These are phyloP conservation scores for Perccottus glenii DNA, from an alignment of 2,113 vertebrate species.

Conservation along the genomic window DNA sequence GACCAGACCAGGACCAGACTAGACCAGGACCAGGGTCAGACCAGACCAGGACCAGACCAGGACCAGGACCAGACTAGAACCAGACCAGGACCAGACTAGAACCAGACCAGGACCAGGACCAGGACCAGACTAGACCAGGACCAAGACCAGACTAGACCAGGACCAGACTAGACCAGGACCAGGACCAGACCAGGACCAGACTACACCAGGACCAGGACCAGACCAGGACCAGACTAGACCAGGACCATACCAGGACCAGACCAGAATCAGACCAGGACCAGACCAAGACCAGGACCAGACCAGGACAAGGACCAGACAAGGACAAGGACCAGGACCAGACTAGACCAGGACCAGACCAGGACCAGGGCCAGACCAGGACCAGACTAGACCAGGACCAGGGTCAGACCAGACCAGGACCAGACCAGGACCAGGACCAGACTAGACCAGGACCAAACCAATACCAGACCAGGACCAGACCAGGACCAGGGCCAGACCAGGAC, in stretches of 20 bases:
- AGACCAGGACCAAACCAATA: background rate
- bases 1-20: background rate
- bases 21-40: background rate
- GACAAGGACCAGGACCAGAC: background rate
- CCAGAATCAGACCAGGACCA: background rate
- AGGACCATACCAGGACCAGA: background rate
- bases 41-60: background rate
- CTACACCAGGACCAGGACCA: background rate
- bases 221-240: background rate
- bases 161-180: background rate
- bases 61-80: background rate
- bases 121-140: background rate
- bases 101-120: background rate
- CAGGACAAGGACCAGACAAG: background rate
- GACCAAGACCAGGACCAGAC: background rate
- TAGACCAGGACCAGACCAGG: background rate
- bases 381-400: too few relatives aligned
- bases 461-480: background rate
- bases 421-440: background rate
- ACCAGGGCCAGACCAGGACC: background rate
- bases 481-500: background rate
- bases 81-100: background rate
- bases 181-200: background rate
- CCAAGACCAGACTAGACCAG: too few relatives aligned
- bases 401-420: background rate